Evolutionary conservation across 2,113 vertebrate species (phyloP), one percentile per base, ranked within the genome.

Genomic region (Otolemur garnettii): DNA sequence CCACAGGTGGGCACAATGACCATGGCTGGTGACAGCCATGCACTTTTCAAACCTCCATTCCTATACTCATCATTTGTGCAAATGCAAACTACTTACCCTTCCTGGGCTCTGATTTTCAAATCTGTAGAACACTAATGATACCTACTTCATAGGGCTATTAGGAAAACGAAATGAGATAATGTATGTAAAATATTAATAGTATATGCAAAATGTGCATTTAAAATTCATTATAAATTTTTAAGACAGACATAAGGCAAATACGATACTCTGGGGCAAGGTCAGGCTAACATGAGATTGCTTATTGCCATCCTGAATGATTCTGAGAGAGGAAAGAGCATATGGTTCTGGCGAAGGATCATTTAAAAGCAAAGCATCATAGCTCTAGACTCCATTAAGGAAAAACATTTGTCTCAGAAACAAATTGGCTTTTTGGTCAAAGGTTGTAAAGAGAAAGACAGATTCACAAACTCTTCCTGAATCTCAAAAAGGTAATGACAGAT

Each of bases 391-490:
- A 55, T 0, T 72, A 60, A 60, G 68, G 60, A 28, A 69, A 85
- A 71, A 80, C 0, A 1, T 60, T 94, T 87, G 24, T 57, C 19
- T 75, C 71, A 83, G 50, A 69, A 72, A 45, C 4, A 55, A 77
- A 18, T 66, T 64, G 68, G 10, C 4, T 78, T 86, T 91, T 91
- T 60, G 78, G 57, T 84, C 21, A 74, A 91, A 93, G n/a, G 17
- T 74, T 62, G 4, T 71, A 13, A 80, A 96, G 77, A 95, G 18
- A 80, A 53, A 24, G 53, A 50, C 33, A 62, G 71, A 85, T 2
- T 96, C 45, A 79, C 59, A 91, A 45, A 79, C 55, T 55, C 82
- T 59, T 28, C 69, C 60, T 11, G 64, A 80, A 42, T 94, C 80
- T 92, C 85, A 59, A 75, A 91, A 53, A 5, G n/a, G 6, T 33